Percentiles rank a stretch among this genome's conserved stretches.
These are phyloP conservation scores for Drosophila mimetica DNA, from an alignment of 2,888 invertebrate genomes.

Conservation along the genomic window DNA sequence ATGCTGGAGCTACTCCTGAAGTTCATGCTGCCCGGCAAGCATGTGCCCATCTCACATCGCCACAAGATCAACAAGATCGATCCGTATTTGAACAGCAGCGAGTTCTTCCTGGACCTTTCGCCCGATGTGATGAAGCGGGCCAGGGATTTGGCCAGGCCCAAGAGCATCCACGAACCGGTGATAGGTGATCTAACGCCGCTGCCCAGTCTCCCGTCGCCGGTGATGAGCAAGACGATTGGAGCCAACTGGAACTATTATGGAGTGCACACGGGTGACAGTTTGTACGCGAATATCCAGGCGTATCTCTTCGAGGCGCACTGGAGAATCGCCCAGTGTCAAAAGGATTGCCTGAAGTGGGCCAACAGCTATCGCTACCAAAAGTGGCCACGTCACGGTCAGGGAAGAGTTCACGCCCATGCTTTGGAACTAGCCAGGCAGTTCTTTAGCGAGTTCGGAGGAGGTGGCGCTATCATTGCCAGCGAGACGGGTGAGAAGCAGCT, in stretches of 20 bases:
- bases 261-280: constrained; percentile 86
- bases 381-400: constrained; percentile 72
- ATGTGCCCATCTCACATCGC: constrained; percentile 90
- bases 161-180: constrained; percentile 65
- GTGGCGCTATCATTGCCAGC: constrained; percentile 26
- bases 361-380: constrained; percentile 89
- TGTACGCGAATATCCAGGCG: constrained; percentile 92
- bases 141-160: constrained; percentile 80
- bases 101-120: constrained; percentile 90
- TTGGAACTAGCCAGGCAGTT: constrained; percentile 83
- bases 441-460: constrained; percentile 80
- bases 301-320: constrained; percentile 94
- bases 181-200: constrained; percentile 31
- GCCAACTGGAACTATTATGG: constrained; percentile 86
- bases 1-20: constrained; percentile 96
- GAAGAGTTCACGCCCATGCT: constrained; percentile 71
- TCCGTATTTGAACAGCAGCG: constrained; percentile 89
- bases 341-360: constrained; percentile 92
- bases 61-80: constrained; percentile 89
- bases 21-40: constrained; percentile 92
- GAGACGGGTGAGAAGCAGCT: constrained; percentile 81
- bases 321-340: constrained; percentile 90
- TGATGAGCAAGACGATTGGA: constrained; percentile 84
- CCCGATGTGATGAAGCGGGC: constrained; percentile 86
- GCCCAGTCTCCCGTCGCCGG: constrained; percentile 75